Evolutionary conservation across 2,113 vertebrate genomes (phyloP).

Genomic region (Protobothrops flavoviridis): DNA sequence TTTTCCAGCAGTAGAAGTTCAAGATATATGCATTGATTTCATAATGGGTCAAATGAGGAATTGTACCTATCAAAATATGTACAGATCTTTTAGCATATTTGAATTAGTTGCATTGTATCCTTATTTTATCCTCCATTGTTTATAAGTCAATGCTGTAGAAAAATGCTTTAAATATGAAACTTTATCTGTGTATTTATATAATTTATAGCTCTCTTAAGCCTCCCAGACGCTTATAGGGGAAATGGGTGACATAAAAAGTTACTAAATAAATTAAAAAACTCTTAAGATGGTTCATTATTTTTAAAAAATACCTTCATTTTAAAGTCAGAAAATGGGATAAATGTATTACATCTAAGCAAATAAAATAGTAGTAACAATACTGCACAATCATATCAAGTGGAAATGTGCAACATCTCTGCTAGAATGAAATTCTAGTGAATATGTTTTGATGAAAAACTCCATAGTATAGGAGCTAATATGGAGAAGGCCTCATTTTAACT

Average conservation of each 20-base stretch:
- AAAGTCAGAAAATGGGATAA: neutral
- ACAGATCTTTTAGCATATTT: neutral
- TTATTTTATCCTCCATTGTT: neutral
- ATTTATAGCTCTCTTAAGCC: neutral
- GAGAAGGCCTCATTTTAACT: neutral
- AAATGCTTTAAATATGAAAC: neutral
- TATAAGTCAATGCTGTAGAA: neutral
- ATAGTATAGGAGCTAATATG: neutral
- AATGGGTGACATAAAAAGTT: neutral
- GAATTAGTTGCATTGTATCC: neutral
- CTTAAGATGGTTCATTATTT: neutral
- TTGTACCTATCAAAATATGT: neutral
- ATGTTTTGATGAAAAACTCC: neutral
- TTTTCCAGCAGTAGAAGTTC: neutral
- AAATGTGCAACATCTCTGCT: neutral
- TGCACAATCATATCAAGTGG: neutral
- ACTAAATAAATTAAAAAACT: neutral
- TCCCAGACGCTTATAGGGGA: neutral
- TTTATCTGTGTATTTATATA: neutral
- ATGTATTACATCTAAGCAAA: neutral
- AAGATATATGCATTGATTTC: neutral
- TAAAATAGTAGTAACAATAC: neutral
- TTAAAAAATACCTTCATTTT: neutral
- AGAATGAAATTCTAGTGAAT: neutral
- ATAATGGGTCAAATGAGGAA: neutral